Conservation (phyloP, 2,888 invertebrate genomes). For the Acronicta leporina region DNA sequence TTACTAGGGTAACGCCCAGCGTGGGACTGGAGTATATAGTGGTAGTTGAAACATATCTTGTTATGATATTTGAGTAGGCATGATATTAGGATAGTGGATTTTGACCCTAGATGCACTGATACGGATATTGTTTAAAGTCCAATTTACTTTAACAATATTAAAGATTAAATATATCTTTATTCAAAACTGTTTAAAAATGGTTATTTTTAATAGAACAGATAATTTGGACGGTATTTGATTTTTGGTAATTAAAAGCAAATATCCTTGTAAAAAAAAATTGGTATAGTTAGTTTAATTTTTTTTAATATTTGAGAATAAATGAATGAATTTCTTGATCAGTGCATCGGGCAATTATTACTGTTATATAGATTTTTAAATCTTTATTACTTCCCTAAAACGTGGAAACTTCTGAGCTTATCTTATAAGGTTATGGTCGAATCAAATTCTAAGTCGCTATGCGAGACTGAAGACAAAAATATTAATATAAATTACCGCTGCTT, state of each 20-base stretch:
- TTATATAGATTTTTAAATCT: slow-evolving; percentile 54
- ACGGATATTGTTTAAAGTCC: not conserved
- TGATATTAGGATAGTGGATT: slow-evolving; percentile 39
- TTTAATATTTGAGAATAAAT: not conserved
- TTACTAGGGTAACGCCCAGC: slow-evolving; percentile 27
- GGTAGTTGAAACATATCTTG: slow-evolving; percentile 56
- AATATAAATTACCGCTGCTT: too few relatives aligned
- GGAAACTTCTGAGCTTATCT: slow-evolving; percentile 8
- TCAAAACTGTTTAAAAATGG: too few relatives aligned
- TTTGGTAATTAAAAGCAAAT: too few relatives aligned
- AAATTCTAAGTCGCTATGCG: not conserved
- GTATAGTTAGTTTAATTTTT: too few relatives aligned
- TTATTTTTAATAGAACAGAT: too few relatives aligned
- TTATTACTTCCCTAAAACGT: slow-evolving; percentile 25
- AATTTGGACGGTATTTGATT: too few relatives aligned
- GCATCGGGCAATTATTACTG: slow-evolving; percentile 37
- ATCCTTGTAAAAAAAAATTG: too few relatives aligned
- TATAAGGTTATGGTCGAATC: slow-evolving; percentile 8
- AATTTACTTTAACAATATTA: too few relatives aligned
- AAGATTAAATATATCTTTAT: too few relatives aligned
- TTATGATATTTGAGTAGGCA: slow-evolving; percentile 58
- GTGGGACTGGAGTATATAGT: slow-evolving; percentile 23
- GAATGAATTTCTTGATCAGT: slow-evolving; percentile 18
- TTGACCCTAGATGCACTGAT: slow-evolving; percentile 23
- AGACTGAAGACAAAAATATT: not conserved